Conservation (phyloP, 2,888 invertebrate species). For the Harmothoe impar region DNA sequence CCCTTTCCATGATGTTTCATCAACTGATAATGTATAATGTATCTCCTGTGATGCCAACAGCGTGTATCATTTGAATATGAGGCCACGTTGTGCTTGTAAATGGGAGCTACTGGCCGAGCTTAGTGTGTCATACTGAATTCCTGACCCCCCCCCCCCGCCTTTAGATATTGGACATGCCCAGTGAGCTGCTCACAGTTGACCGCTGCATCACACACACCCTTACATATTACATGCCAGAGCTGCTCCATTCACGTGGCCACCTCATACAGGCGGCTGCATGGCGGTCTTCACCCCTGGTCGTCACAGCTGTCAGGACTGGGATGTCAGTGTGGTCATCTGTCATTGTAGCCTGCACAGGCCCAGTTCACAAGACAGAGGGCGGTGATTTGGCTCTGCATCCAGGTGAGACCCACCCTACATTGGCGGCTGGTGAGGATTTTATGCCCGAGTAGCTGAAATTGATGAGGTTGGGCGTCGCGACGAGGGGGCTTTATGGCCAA, state of each 20-base stretch:
- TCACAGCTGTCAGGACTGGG: neutral
- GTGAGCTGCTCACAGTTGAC: neutral
- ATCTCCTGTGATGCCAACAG: no score
- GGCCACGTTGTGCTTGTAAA: no score
- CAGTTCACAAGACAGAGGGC: neutral
- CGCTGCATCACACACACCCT: neutral
- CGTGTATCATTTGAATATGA: no score
- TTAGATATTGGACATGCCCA: neutral
- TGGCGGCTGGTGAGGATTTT: neutral
- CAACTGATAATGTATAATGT: no score
- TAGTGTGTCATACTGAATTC: no score
- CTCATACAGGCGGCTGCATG: neutral
- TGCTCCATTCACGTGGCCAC: neutral
- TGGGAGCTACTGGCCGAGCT: no score
- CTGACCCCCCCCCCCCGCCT: no score
- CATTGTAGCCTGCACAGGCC: neutral
- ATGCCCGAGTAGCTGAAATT: neutral
- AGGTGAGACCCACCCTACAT: neutral
- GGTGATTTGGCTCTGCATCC: neutral
- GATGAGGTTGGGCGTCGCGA: neutral
- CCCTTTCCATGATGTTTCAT: no score
- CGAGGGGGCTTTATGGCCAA: neutral
- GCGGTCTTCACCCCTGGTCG: neutral
- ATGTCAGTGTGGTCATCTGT: constrained; percentile 19
- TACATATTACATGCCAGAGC: neutral